A percentile compares a stretch with the other conserved stretches of the same genome.
phyloP scores from a whole-genome alignment of 2,888 invertebrate genomes.

The Neoitamus cyanurus region DNA sequence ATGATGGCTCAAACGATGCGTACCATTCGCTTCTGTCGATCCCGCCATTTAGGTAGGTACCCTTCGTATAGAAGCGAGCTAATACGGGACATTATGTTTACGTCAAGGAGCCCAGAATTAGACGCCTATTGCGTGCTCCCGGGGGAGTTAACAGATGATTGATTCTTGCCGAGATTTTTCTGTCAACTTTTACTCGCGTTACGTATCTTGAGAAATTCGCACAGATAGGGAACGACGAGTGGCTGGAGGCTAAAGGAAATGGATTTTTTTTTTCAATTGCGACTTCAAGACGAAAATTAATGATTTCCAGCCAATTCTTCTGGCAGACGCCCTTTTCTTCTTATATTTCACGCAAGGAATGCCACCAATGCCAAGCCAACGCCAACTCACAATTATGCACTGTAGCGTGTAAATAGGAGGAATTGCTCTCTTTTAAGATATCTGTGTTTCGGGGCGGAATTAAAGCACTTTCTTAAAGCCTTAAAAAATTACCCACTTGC shows the following conservation, averaged over 20 bases:
- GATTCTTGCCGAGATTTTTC: neutral
- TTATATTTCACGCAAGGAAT: neutral
- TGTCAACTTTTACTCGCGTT: neutral
- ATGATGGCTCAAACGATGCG: slow-evolving; percentile 86
- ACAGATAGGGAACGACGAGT: neutral
- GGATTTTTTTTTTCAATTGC: neutral
- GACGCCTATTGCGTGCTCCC: neutral
- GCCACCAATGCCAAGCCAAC: too few species aligned
- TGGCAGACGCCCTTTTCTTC: neutral
- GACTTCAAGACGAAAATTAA: neutral
- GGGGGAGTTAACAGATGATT: slow-evolving; percentile 5
- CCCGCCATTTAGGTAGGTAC: slow-evolving; percentile 73
- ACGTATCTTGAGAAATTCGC: neutral
- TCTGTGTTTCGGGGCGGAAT: neutral
- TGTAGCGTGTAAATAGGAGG: neutral
- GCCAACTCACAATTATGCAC: neutral
- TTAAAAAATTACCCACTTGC: too few species aligned
- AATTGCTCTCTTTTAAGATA: neutral
- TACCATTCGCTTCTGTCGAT: slow-evolving; percentile 79
- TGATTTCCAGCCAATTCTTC: neutral
- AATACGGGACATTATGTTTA: neutral
- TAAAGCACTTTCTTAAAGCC: neutral
- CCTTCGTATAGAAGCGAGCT: neutral
- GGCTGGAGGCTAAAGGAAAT: neutral
- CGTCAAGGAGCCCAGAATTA: neutral